Base-by-base conservation (phyloP, 1,140 invertebrate species). In the Drosophila subpulchrella region DNA sequence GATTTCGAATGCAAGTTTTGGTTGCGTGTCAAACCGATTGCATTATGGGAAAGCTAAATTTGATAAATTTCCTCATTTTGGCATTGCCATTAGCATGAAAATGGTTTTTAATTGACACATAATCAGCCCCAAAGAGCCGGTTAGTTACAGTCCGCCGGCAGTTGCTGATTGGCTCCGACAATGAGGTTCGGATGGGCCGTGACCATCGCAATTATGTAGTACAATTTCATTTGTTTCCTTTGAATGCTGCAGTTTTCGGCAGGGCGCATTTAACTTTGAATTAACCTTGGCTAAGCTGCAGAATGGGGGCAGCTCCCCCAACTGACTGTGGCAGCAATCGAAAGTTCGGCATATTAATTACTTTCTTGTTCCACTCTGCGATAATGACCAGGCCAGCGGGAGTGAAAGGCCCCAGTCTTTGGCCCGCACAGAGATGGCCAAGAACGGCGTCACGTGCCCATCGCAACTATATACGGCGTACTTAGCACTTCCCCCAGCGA, bases 101-200 rank as follows among this genome's bases (percentile, higher is more conserved):
- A 79, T 76, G 66, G 63, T 76, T 82, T 86, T 77, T 88, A 86
- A 86, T 86, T 86, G 83, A 79, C 53, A 81, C 72, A 88, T 82
- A 88, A 78, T 67, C 44, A 66, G 58, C 51, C 73, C 66, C 81
- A 65, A 47, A 85, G 62, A 78, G 62, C 13, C 36, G 78, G 73
- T 78, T 78, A 75, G 77, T 81, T 85, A 58, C 39, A 63, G 47
- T n/a, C 54, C 55, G 39, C 58, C 20, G 42, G n/a, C 55, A 38
- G 47, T 58, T 50, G 55, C 27, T 57, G 74, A 77, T 77, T 66
- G 53, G 56, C 50, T 38, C 12, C 27, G 30, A 44, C 46, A 41
- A 76, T 71, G 60, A 38, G 32, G 10, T 34, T 74, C 17, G 13
- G n/a, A 17, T 17, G 39, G 36, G 24, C 38, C 36, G 10, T 51